These are phyloP conservation scores for Syrrhaptes paradoxus DNA, from an alignment of 2,113 vertebrate species.

Conservation along the genomic window DNA sequence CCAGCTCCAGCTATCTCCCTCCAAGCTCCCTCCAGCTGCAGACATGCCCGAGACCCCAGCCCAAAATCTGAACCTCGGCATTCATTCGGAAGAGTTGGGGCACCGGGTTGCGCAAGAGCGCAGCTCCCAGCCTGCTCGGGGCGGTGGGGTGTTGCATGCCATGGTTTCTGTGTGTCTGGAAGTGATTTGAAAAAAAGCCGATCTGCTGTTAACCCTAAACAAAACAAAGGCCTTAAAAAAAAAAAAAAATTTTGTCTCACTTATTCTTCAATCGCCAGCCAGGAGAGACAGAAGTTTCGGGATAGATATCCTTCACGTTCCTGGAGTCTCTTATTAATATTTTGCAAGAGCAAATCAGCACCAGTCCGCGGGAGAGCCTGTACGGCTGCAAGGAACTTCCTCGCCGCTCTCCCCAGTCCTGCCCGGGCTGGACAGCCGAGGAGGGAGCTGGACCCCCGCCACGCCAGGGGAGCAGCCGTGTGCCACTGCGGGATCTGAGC, in stretches of 20 bases:
- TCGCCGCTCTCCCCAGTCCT: neutral
- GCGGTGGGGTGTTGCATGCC: slow-evolving; percentile 55
- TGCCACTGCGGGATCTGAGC: rapidly evolving
- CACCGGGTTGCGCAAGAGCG: slow-evolving; percentile 16
- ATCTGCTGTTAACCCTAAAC: slow-evolving; percentile 65
- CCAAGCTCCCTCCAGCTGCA: neutral
- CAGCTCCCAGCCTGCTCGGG: slow-evolving; percentile 2
- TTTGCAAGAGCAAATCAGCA: neutral
- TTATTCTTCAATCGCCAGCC: neutral
- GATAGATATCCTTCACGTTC: neutral
- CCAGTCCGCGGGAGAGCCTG: neutral
- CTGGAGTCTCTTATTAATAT: neutral
- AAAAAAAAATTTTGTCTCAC: neutral
- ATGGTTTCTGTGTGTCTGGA: slow-evolving; percentile 63
- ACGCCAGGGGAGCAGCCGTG: rapidly evolving
- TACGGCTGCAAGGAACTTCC: neutral
- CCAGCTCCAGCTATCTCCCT: neutral
- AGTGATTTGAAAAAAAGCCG: slow-evolving; percentile 62
- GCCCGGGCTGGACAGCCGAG: rapidly evolving
- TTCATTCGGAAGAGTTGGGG: neutral
- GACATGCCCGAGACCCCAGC: neutral
- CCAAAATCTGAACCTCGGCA: neutral
- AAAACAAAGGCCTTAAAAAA: slow-evolving; percentile 43
- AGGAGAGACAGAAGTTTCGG: neutral
- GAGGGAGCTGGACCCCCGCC: neutral